Evolutionary conservation across 2,113 vertebrate species (phyloP).

Genomic region (Phaethon lepturus): DNA sequence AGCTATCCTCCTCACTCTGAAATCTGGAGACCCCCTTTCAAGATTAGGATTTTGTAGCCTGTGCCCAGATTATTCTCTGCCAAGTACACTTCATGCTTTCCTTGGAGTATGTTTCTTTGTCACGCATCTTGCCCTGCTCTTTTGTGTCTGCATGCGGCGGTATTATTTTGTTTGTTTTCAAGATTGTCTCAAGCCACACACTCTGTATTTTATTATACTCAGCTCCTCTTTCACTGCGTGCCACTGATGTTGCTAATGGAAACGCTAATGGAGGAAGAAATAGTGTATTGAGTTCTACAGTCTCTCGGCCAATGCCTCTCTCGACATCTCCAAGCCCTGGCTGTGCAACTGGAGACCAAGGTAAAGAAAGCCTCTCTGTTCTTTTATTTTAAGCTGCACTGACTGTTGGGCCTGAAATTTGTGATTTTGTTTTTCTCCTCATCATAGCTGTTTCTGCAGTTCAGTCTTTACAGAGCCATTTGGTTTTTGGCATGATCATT

Average conservation of each 20-base stretch:
- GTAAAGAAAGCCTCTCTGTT: constrained; percentile 53
- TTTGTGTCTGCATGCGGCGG: background rate
- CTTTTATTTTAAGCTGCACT: background rate
- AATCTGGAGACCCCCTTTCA: background rate
- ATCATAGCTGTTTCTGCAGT: background rate
- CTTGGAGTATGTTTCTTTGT: background rate
- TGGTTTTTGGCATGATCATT: background rate
- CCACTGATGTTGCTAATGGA: constrained; percentile 82
- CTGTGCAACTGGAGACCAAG: constrained; percentile 83
- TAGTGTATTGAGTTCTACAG: constrained; percentile 79
- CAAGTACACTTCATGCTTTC: background rate
- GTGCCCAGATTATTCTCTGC: background rate
- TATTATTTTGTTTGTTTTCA: constrained; percentile 43
- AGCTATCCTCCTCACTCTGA: background rate
- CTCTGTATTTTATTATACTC: constrained; percentile 42
- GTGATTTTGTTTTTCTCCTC: background rate
- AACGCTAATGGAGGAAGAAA: constrained; percentile 79
- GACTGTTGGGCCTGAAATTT: background rate
- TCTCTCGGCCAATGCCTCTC: constrained; percentile 79
- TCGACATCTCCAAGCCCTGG: constrained; percentile 78
- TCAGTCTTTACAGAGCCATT: background rate
- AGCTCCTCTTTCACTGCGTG: constrained; percentile 83
- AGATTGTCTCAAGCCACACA: background rate
- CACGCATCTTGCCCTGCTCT: background rate
- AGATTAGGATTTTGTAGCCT: background rate